These are phyloP conservation scores for Coracopsis vasa DNA, from an alignment of 2,113 vertebrate genomes.

Conservation along the genomic window DNA sequence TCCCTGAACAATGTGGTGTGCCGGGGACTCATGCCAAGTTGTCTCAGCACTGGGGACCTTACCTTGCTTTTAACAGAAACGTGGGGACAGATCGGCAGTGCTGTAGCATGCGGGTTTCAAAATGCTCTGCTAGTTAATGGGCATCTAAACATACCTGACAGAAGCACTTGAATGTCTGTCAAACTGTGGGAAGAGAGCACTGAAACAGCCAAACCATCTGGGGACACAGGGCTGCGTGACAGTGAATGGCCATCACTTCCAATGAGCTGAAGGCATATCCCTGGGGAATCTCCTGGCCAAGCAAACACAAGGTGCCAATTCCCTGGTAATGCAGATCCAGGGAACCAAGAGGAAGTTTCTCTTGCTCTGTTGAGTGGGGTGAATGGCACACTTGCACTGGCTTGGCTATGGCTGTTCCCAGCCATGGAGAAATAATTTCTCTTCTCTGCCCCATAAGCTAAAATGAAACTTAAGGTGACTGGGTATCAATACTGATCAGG, in stretches of 20 bases:
- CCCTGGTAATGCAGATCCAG: neutral
- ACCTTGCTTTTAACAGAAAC: neutral
- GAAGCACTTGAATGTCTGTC: neutral
- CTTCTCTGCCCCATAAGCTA: neutral
- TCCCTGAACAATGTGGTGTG: neutral
- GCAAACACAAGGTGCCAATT: neutral
- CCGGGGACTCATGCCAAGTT: neutral
- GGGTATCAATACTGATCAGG: neutral
- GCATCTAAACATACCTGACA: neutral
- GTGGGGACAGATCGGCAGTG: neutral
- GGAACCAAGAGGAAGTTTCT: neutral
- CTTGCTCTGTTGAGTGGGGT: neutral
- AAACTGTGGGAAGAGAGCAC: neutral
- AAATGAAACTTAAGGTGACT: fast-evolving
- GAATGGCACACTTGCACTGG: fast-evolving
- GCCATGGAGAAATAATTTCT: neutral
- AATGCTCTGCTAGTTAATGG: neutral
- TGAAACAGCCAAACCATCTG: neutral
- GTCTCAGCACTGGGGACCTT: neutral
- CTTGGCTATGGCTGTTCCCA: neutral
- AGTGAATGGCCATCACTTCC: fast-evolving
- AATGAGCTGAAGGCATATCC: neutral
- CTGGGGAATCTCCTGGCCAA: neutral
- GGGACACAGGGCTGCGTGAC: fast-evolving
- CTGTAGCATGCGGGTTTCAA: neutral